phyloP scores from a whole-genome alignment of 2,797 vertebrate genomes.

The Cichlasoma orientale region DNA sequence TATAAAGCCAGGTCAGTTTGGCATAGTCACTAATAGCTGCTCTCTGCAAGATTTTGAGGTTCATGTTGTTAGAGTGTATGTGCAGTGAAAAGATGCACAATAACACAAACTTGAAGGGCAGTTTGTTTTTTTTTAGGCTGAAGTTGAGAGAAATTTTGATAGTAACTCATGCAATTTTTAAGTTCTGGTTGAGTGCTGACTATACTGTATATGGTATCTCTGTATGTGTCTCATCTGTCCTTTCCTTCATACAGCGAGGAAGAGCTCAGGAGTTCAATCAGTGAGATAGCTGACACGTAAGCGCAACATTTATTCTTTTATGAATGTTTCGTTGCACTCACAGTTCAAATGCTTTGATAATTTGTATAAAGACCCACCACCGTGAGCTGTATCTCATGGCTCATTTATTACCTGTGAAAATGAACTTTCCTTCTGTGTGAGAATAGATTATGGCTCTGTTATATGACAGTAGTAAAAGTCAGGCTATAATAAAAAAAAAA shows the following conservation, averaged over 20 bases:
- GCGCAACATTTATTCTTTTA: conserved; percentile 37
- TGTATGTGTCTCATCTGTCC: conserved; percentile 3
- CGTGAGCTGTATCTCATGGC: background rate
- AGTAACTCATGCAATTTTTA: background rate
- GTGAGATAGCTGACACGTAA: conserved; percentile 77
- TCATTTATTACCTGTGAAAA: background rate
- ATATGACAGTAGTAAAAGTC: background rate
- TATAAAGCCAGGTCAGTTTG: background rate
- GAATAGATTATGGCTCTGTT: background rate
- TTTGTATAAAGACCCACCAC: background rate
- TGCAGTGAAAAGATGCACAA: background rate
- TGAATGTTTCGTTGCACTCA: background rate
- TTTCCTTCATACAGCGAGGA: conserved; percentile 73
- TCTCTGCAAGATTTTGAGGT: background rate
- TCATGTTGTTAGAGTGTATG: background rate
- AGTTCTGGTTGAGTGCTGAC: accelerated
- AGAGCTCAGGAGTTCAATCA: conserved; percentile 71
- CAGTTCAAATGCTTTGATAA: background rate
- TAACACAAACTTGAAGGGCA: background rate
- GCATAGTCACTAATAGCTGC: background rate
- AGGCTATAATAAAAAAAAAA: background rate
- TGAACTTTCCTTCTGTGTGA: background rate
- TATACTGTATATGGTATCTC: background rate
- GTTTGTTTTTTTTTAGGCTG: background rate
- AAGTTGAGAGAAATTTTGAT: background rate